Conservation (phyloP, 1,140 invertebrate species). For the Hycleus phaleratus region DNA sequence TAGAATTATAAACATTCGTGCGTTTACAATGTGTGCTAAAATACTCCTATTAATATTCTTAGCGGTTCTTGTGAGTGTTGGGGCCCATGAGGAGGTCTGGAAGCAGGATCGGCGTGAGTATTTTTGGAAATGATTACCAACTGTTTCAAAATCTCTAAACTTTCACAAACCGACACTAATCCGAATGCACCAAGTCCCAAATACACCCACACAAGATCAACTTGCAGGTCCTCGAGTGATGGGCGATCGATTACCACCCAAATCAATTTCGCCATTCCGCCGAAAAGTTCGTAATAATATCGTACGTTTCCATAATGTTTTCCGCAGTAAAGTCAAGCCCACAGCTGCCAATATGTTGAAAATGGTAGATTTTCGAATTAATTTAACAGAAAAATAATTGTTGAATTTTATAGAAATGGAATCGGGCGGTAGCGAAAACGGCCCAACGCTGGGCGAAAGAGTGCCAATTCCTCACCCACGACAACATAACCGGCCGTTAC, state of each 20-base stretch:
- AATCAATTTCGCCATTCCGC: slow-evolving; percentile 49
- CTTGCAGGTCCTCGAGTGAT: slow-evolving; percentile 32
- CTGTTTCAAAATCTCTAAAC: no score
- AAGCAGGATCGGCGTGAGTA: slow-evolving; percentile 1
- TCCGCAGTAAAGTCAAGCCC: slow-evolving; percentile 63
- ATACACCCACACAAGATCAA: background rate
- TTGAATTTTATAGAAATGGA: slow-evolving; percentile 44
- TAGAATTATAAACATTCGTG: no score
- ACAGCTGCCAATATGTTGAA: slow-evolving; percentile 70
- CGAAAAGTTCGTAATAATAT: slow-evolving; percentile 61
- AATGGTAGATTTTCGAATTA: slow-evolving; percentile 54
- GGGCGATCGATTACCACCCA: slow-evolving; percentile 54
- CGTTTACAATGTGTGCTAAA: no score
- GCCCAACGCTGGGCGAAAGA: slow-evolving; percentile 68
- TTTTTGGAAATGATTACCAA: background rate
- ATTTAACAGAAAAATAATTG: background rate
- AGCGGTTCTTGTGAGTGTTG: no score
- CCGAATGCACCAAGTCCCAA: background rate
- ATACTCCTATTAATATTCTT: no score
- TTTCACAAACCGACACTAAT: no score
- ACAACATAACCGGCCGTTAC: slow-evolving; percentile 56
- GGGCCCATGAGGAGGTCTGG: background rate
- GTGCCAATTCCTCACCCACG: slow-evolving; percentile 63
- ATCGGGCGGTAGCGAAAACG: slow-evolving; percentile 55
- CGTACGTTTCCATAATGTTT: slow-evolving; percentile 69